Evolutionary conservation across 2,797 vertebrate genomes (phyloP).

Genomic region (Sebastolobus alascanus): DNA sequence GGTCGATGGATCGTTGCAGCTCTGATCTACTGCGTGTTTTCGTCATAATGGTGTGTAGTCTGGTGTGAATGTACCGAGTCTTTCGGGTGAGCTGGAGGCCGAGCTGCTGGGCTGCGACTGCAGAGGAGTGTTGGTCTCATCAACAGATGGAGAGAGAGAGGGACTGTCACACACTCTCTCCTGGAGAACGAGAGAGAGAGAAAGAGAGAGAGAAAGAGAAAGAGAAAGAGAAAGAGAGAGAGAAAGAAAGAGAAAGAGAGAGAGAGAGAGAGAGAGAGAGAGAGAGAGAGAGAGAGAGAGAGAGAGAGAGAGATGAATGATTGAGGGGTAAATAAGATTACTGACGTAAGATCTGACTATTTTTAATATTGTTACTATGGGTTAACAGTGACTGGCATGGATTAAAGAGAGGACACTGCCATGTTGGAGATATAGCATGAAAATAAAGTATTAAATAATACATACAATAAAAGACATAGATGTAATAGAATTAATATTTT

Average conservation of each 20-base stretch:
- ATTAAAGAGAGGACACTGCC: neutral
- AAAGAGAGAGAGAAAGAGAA: neutral
- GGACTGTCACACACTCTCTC: conserved; percentile 92
- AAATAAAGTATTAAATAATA: neutral
- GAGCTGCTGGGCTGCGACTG: conserved; percentile 93
- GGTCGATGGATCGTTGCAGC: too few relatives aligned
- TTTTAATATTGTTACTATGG: neutral
- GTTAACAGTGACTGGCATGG: neutral
- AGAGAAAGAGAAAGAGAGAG: conserved; percentile 5
- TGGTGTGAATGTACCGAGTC: conserved; percentile 82
- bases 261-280: conserved; percentile 75
- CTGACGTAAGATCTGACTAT: neutral
- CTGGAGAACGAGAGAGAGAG: conserved; percentile 69
- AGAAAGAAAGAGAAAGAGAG: conserved; percentile 86
- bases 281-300: conserved; percentile 88
- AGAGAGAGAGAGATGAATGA: conserved; percentile 40
- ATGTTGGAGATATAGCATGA: neutral
- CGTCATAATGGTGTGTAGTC: conserved; percentile 15
- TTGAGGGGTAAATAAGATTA: neutral
- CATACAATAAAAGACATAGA: neutral
- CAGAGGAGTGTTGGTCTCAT: conserved; percentile 89
- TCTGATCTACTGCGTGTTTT: neutral
- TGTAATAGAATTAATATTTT: neutral
- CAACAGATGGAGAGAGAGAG: conserved; percentile 90
- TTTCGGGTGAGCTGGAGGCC: conserved; percentile 92